Evolutionary conservation across 2,113 vertebrate species (phyloP), one percentile per base, ranked within the genome.

Genomic region (Turdus rufiventris): DNA sequence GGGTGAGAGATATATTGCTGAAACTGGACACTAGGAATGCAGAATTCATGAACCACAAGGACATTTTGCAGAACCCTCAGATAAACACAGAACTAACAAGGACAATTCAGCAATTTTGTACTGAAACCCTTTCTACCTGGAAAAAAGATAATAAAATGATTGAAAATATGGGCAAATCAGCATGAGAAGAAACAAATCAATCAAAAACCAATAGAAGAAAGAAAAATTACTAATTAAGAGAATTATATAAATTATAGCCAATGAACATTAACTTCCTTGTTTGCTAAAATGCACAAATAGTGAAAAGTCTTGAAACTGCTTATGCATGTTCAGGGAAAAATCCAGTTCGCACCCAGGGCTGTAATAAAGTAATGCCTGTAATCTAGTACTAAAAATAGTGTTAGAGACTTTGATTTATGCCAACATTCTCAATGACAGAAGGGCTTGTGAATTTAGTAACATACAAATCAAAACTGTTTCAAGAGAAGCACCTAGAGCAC

Each of bases 301-400:
- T 13, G 36, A 28, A 43, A 65, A 73, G 15, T 19, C 33, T 51
- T 33, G 43, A 38, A 51, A 66, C 10, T n/a, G 31, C 21, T 71
- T 43, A 18, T 73, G 36, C 14, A 36, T 16, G 7, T 80, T 72
- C 26, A 34, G 23, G 21, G 26, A 65, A 48, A 28, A 25, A 43
- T 23, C 26, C 4, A 40, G 40, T 12, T 40, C 0, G 29, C 51
- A 43, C 0, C 34, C 31, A 36, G 31, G 6, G 21, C 21, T 42
- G 26, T 36, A 43, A 72, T 43, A 43, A 65, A 65, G 11, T 42
- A 63, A 65, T 80, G 67, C 21, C 51, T 50, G 6, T 18, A 57
- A 36, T 50, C 21, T 65, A 88, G 34, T 28, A 43, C 5, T 43
- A 50, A 50, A 72, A 88, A 65, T 23, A 50, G 17, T 26, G 8